Evolutionary conservation across 1,140 invertebrate genomes (phyloP), one percentile per base, ranked within the genome.

Genomic region (Lordiphosa stackelbergi): DNA sequence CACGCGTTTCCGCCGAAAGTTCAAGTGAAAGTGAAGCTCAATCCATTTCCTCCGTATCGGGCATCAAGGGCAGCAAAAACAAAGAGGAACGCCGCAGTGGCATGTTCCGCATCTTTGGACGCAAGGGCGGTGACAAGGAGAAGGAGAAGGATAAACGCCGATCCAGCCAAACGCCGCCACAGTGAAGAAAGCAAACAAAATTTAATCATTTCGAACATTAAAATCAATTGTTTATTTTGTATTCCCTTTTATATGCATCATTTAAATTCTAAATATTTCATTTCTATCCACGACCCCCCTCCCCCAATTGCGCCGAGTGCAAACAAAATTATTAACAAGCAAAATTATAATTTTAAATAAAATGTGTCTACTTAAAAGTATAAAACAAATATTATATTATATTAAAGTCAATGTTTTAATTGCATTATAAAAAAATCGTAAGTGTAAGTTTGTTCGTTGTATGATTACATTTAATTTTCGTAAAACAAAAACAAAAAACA

Each of bases 21-120:
- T 88, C 86, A 13, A 88, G 87, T 59, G 87, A 88, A 56, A 88
- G 86, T 49, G 87, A 88, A 65, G 87, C 87, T 5, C 87, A 86
- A 66, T 87, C 85, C 7, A 87, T 86, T 45, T 88, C 85, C 43
- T 88, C 85, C 28, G 73, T 84, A 28, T 87, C 85, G 37, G 87
- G 78, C 2, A 85, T 87, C 8, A 88, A 87, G 60, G 84, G 86
- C 52, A 86, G 74, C 52, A 85, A 78, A 52, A 73, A 77, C 45
- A 87, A 88, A 56, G 87, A 88, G 40, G 86, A 88, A 46, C 79
- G 84, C 7, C 81, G 84, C 61, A 88, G 86, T 34, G 87, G 86
- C 28, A 78, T 88, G 65, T 88, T 88, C 66, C 77, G 87, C 47
- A 84, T 88, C 43, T 88, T 88, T 48, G 85, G 83, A 3, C 85